A percentile compares a stretch with the other conserved stretches of the same genome.
phyloP scores from a whole-genome alignment of 2,888 invertebrate genomes.

The Acronicta leporina region DNA sequence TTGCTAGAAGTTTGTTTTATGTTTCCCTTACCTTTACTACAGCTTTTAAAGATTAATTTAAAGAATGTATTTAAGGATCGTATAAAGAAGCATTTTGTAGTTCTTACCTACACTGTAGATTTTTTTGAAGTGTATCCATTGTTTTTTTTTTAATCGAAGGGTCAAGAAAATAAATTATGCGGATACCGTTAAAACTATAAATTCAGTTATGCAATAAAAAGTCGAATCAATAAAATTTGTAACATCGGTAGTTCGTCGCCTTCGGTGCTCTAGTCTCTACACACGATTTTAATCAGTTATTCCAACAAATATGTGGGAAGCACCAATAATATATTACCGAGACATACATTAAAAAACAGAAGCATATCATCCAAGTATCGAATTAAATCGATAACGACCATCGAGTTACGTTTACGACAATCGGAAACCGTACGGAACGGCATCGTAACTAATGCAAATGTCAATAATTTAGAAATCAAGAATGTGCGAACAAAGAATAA shows the following conservation, averaged over 20 bases:
- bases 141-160: background rate
- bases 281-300: constrained; percentile 33
- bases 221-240: constrained; percentile 41
- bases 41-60: no score
- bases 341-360: constrained; percentile 54
- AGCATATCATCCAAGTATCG: constrained; percentile 44
- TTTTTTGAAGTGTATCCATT: background rate
- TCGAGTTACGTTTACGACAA: constrained; percentile 60
- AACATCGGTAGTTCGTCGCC: constrained; percentile 34
- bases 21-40: no score
- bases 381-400: constrained; percentile 63
- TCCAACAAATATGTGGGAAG: constrained; percentile 51
- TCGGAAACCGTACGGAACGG: constrained; percentile 58
- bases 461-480: constrained; percentile 68
- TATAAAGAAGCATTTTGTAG: no score
- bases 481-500: constrained; percentile 65
- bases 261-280: constrained; percentile 25
- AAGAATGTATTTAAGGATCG: no score
- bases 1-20: no score
- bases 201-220: constrained; percentile 23
- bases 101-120: no score
- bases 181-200: background rate
- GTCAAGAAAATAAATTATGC: background rate
- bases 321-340: constrained; percentile 45
- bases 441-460: constrained; percentile 73